Conservation (phyloP, 2,888 invertebrate species). For the Ischnura elegans region DNA sequence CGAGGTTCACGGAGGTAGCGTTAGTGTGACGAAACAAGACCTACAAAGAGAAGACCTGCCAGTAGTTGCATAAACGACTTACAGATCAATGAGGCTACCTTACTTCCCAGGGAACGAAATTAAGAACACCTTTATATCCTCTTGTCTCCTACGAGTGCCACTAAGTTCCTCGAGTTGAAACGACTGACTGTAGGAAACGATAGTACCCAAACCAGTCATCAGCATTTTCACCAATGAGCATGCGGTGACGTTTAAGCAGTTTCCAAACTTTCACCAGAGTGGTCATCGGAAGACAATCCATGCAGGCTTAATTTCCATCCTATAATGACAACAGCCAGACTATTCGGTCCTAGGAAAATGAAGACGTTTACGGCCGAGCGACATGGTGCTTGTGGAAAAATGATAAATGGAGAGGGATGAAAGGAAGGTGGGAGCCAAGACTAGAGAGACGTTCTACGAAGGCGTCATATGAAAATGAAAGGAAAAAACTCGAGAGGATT, state of each 20-base stretch:
- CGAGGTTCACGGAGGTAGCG: background rate
- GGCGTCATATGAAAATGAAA: conserved; percentile 7
- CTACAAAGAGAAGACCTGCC: background rate
- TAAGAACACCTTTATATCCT: background rate
- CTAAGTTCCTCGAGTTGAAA: background rate
- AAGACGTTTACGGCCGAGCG: background rate
- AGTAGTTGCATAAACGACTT: background rate
- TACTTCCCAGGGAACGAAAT: background rate
- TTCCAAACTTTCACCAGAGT: background rate
- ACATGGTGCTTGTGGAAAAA: background rate
- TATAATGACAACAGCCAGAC: too few species aligned
- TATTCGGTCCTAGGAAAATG: too few species aligned
- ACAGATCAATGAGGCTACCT: background rate
- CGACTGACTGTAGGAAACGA: background rate
- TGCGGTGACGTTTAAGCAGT: background rate
- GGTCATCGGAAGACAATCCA: background rate
- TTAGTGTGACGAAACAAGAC: background rate
- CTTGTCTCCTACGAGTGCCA: too few species aligned
- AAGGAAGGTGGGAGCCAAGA: background rate
- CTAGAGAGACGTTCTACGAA: background rate
- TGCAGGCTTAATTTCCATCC: background rate
- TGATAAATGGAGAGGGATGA: background rate
- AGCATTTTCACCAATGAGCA: background rate
- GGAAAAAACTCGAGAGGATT: background rate
- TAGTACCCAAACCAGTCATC: background rate